Evolutionary conservation across 2,888 invertebrate species (phyloP).

Genomic region (Spilarctia lutea): DNA sequence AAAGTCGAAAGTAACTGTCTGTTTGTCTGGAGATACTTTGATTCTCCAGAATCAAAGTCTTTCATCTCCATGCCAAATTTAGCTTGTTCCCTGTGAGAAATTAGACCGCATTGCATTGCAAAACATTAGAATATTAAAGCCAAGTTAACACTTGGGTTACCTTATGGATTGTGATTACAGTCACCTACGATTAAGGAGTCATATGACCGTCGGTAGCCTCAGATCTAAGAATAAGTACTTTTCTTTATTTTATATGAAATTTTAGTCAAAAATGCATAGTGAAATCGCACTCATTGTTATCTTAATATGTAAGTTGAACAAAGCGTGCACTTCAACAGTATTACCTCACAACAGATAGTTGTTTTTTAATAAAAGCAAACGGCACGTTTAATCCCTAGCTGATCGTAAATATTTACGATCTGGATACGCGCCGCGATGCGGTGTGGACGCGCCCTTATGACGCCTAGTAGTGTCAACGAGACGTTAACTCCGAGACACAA

Average conservation of each 20-base stretch:
- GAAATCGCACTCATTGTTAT: background rate
- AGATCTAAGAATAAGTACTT: too few relatives aligned
- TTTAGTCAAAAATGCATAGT: background rate
- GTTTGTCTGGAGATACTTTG: too few relatives aligned
- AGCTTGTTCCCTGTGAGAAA: too few relatives aligned
- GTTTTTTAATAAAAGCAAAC: constrained; percentile 81
- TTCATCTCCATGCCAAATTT: too few relatives aligned
- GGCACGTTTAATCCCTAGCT: constrained; percentile 76
- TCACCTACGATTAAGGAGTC: too few relatives aligned
- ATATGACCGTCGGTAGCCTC: too few relatives aligned
- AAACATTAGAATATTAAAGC: too few relatives aligned
- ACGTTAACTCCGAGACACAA: constrained; percentile 54
- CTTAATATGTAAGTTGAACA: background rate
- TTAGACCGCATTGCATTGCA: too few relatives aligned
- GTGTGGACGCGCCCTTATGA: constrained; percentile 78
- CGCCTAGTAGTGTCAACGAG: constrained; percentile 76
- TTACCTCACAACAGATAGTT: constrained; percentile 53
- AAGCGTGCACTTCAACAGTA: constrained; percentile 24
- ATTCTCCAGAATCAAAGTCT: too few relatives aligned
- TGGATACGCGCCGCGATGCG: constrained; percentile 73
- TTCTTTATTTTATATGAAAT: too few relatives aligned
- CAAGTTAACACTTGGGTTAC: background rate
- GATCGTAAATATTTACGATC: constrained; percentile 84
- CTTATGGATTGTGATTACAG: too few relatives aligned
- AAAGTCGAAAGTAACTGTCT: too few relatives aligned